A percentile compares a stretch with the other conserved stretches of the same genome.
Conservation (phyloP, 2,113 vertebrate species). For the Hypomesus transpacificus region DNA sequence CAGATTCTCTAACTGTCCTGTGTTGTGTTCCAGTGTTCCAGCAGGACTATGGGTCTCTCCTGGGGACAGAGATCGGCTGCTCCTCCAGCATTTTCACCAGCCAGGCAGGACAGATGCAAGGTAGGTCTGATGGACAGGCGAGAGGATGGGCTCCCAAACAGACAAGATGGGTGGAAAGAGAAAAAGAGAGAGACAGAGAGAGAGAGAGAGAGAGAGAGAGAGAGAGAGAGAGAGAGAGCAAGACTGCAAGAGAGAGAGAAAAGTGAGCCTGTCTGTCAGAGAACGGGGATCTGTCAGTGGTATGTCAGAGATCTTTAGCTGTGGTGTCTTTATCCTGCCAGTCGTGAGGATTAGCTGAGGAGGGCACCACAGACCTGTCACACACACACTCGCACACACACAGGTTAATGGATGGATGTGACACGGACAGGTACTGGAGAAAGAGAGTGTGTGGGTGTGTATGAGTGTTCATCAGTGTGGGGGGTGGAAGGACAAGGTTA, state of each 20-base stretch:
- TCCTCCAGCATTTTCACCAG: constrained; percentile 78
- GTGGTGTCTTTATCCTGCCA: constrained; percentile 57
- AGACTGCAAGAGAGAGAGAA: neutral
- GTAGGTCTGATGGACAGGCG: constrained; percentile 48
- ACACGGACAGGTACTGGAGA: constrained; percentile 53
- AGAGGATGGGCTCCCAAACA: constrained; percentile 6
- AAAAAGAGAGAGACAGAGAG: constrained; percentile 3
- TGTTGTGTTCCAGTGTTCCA: constrained; percentile 68
- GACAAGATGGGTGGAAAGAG: neutral
- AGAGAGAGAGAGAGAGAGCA: constrained; percentile 12
- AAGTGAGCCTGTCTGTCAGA: constrained; percentile 54
- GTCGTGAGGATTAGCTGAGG: no score
- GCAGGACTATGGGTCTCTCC: constrained; percentile 77
- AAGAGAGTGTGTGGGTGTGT: constrained; percentile 36
- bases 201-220: neutral
- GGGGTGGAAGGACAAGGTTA: constrained; percentile 40
- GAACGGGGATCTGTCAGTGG: constrained; percentile 67
- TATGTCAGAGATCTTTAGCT: constrained; percentile 42
- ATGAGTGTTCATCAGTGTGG: constrained; percentile 32
- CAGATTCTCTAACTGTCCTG: neutral
- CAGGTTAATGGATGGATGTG: constrained; percentile 62
- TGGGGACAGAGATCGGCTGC: constrained; percentile 78
- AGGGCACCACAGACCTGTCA: constrained; percentile 65
- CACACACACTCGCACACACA: constrained; percentile 62
- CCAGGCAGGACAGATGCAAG: constrained; percentile 79